Conservation (phyloP, 2,113 vertebrate species). For the Alaudala cheleensis region DNA sequence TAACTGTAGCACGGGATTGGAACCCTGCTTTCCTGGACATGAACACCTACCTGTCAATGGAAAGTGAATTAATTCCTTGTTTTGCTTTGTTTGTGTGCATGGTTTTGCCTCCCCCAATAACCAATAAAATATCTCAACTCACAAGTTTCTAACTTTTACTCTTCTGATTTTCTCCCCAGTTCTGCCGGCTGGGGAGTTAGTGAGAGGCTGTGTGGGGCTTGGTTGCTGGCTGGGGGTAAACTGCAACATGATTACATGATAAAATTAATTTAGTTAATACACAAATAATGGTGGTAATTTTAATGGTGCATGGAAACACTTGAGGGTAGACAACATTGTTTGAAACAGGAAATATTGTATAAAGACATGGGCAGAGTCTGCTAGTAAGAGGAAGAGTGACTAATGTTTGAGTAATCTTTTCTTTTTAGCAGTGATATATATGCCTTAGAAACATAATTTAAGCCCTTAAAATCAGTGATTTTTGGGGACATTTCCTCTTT, state of each 20-base stretch:
- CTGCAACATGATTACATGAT: neutral
- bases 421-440: neutral
- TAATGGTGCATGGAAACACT: neutral
- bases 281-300: neutral
- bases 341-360: neutral
- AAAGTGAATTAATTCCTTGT: neutral
- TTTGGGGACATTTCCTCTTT: neutral
- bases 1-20: too few relatives aligned
- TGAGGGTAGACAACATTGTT: neutral
- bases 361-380: neutral
- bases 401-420: neutral
- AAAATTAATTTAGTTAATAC: neutral
- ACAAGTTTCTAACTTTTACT: neutral
- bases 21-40: neutral
- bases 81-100: neutral
- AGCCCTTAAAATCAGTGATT: neutral
- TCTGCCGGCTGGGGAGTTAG: too few relatives aligned
- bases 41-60: too few relatives aligned
- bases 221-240: neutral
- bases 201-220: neutral
- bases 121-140: neutral
- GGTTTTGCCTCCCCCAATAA: neutral
- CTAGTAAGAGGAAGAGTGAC: neutral
- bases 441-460: neutral
- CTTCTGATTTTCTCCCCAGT: fast-evolving